Percentiles rank a stretch among this genome's conserved stretches.
phyloP scores from a whole-genome alignment of 2,888 invertebrate species.

The Lymantria dispar region DNA sequence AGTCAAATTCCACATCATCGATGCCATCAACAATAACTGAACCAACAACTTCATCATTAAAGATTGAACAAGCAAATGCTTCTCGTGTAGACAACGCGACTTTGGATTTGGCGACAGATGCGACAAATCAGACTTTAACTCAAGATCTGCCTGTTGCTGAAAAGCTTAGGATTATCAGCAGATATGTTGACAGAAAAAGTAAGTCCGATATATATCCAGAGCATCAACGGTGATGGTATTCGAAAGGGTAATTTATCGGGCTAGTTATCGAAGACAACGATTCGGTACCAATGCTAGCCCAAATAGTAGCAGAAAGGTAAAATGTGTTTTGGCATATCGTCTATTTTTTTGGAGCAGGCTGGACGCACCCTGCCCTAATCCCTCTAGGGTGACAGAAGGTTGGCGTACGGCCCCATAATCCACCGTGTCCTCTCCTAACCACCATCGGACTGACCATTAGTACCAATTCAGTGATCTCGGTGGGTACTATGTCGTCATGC shows the following conservation, averaged over 20 bases:
- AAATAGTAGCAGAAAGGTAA: too few species aligned
- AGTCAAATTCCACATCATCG: slow-evolving; percentile 43
- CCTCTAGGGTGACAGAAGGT: too few species aligned
- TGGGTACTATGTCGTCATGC: too few species aligned
- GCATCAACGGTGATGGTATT: neutral
- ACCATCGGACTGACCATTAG: too few species aligned
- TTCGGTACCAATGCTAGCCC: neutral
- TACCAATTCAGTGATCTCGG: too few species aligned
- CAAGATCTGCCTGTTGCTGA: slow-evolving; percentile 74
- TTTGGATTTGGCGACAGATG: slow-evolving; percentile 56
- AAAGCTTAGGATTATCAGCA: slow-evolving; percentile 64
- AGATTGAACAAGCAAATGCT: slow-evolving; percentile 22
- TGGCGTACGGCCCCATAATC: too few species aligned
- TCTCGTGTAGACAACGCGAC: slow-evolving; percentile 46
- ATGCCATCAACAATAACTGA: slow-evolving; percentile 30
- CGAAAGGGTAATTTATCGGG: neutral
- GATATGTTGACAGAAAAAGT: slow-evolving; percentile 75
- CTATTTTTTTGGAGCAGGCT: too few species aligned
- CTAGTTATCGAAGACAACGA: neutral
- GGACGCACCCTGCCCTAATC: too few species aligned
- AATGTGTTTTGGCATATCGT: too few species aligned
- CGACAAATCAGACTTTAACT: slow-evolving; percentile 63
- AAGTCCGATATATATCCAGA: neutral
- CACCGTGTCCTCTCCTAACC: too few species aligned
- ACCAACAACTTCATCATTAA: slow-evolving; percentile 17